A percentile compares a stretch with the other conserved stretches of the same genome.
Conservation (phyloP, 2,113 vertebrate genomes). For the Falco punctatus region DNA sequence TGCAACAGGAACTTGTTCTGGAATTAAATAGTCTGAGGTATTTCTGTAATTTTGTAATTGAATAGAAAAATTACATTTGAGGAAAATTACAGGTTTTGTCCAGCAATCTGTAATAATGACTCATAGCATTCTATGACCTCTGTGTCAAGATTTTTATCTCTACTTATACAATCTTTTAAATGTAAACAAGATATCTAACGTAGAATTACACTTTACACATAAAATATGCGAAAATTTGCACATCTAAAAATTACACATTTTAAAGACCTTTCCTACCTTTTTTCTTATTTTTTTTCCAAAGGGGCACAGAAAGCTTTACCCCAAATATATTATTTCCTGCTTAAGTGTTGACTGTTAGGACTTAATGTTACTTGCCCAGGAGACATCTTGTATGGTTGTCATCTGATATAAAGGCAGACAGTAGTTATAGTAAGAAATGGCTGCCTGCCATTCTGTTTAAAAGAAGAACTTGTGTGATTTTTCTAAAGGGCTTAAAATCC, state of each 20-base stretch:
- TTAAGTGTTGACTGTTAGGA: background rate
- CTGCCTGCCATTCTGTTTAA: constrained; percentile 76
- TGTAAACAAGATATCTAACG: background rate
- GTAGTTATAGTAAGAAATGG: constrained; percentile 64
- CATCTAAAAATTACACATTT: background rate
- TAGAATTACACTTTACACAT: background rate
- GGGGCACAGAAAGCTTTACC: background rate
- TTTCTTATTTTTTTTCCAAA: background rate
- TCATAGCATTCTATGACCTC: background rate
- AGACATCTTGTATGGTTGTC: constrained; percentile 15
- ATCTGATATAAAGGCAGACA: constrained; percentile 37
- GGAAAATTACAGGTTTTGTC: background rate
- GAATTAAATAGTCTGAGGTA: background rate
- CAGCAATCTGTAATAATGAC: background rate
- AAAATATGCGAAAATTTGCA: background rate
- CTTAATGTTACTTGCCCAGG: background rate
- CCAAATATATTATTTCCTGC: constrained; percentile 22
- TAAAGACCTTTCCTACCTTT: background rate
- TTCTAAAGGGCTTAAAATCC: constrained; percentile 67
- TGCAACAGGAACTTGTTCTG: background rate
- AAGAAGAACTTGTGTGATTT: constrained; percentile 74
- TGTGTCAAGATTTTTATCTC: background rate
- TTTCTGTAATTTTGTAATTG: background rate
- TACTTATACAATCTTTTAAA: background rate
- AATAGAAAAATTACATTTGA: background rate